Conservation (phyloP, 2,797 vertebrate species). For the Molossus alvarezi region DNA sequence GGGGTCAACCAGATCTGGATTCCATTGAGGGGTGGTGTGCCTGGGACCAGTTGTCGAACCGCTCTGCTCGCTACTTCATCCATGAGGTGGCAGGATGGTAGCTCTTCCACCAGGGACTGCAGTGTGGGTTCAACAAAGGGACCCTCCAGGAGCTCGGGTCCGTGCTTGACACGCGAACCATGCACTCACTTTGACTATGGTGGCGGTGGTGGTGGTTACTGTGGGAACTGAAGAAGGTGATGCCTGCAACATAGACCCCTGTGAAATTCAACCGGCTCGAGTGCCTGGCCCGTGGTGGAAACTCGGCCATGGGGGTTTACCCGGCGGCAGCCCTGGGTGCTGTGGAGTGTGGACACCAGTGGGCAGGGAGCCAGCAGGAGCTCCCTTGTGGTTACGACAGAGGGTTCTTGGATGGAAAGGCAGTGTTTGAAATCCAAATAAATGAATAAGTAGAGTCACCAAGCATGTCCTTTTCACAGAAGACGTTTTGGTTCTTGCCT, state of each 20-base stretch:
- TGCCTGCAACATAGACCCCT: not conserved
- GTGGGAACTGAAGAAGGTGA: not conserved
- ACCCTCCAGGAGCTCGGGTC: not conserved
- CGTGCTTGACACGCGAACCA: not conserved
- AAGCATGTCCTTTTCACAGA: not conserved
- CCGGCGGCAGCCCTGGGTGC: not conserved
- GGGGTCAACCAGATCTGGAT: not conserved
- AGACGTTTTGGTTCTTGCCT: not conserved
- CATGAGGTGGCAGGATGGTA: not conserved
- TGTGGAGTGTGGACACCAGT: not conserved
- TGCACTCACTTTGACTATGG: not conserved
- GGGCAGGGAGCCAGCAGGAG: not conserved
- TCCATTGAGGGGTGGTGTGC: not conserved
- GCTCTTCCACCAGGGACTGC: no score
- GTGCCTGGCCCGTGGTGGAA: not conserved
- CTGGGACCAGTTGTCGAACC: not conserved
- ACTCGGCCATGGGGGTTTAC: not conserved
- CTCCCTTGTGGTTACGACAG: not conserved
- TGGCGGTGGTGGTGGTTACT: not conserved
- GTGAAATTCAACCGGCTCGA: not conserved
- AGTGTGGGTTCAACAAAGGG: not conserved
- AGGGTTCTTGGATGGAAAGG: not conserved
- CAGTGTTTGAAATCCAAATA: not conserved
- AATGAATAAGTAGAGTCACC: not conserved
- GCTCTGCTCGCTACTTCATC: not conserved